A percentile compares a stretch with the other conserved stretches of the same genome.
These are phyloP conservation scores for Micoletzkya japonica DNA, from an alignment of 2,888 invertebrate genomes.

Conservation along the genomic window DNA sequence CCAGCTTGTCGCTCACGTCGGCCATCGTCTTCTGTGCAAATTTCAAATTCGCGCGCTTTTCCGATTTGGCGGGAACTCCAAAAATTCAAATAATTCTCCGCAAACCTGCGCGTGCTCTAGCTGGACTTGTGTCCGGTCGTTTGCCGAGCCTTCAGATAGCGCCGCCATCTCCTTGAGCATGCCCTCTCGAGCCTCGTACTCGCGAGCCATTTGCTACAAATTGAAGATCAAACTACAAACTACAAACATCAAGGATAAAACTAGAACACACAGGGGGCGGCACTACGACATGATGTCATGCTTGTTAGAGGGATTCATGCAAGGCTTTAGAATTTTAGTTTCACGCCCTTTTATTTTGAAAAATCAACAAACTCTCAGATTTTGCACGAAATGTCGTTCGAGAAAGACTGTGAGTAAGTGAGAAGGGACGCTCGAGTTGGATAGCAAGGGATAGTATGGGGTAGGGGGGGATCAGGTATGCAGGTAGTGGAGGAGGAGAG, in stretches of 20 bases:
- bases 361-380: not conserved
- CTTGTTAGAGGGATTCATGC: not conserved
- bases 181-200: constrained; percentile 51
- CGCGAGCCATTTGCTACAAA: constrained; percentile 46
- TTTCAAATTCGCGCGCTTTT: not conserved
- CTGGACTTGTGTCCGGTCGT: constrained; percentile 41
- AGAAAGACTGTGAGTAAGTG: no score
- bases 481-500: no score
- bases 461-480: no score
- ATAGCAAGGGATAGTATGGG: no score
- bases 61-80: not conserved
- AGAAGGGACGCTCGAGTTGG: no score
- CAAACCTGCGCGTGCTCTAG: constrained; percentile 42
- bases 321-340: not conserved
- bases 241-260: constrained; percentile 11
- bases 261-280: not conserved
- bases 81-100: not conserved
- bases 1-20: constrained; percentile 41
- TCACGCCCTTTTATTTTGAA: not conserved
- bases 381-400: no score
- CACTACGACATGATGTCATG: not conserved
- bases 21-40: constrained; percentile 22
- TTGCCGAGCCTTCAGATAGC: constrained; percentile 29
- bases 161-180: constrained; percentile 33
- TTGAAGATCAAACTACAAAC: no score